phyloP scores from a whole-genome alignment of 1,140 invertebrate genomes.

The Papilio glaucus region DNA sequence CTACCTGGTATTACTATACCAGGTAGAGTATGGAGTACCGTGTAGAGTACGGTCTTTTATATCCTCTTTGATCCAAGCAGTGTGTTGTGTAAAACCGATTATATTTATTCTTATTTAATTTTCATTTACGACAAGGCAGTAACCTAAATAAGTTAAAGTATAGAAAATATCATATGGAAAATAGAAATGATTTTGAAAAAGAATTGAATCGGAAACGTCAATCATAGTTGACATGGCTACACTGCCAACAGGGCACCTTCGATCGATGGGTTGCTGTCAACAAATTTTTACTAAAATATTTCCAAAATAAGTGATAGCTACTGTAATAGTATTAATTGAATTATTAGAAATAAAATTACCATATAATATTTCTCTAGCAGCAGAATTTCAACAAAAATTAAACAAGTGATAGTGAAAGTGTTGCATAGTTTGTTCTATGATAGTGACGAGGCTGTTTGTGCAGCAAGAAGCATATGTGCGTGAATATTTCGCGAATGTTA shows the following conservation, averaged over 20 bases:
- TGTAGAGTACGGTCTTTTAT: no score
- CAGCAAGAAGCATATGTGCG: constrained; percentile 71
- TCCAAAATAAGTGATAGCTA: constrained; percentile 52
- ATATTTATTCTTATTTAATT: no score
- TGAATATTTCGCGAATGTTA: constrained; percentile 71
- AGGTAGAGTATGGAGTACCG: no score
- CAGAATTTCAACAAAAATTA: not conserved
- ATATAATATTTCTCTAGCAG: not conserved
- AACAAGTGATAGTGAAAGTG: constrained; percentile 70
- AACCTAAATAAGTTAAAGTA: no score
- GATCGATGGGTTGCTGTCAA: constrained; percentile 82
- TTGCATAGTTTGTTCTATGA: constrained; percentile 64
- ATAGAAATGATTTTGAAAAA: no score
- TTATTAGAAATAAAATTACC: not conserved
- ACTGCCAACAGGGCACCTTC: constrained; percentile 83
- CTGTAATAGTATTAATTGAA: constrained; percentile 37
- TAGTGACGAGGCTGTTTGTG: constrained; percentile 77
- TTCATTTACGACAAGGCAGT: no score
- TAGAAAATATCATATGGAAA: no score
- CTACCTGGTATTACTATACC: no score
- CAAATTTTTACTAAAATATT: constrained; percentile 65
- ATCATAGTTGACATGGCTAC: constrained; percentile 59
- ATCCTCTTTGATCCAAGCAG: no score
- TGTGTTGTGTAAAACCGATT: no score
- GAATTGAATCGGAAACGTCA: constrained; percentile 23